These are phyloP conservation scores for Euplagia quadripunctaria DNA, from an alignment of 2,888 invertebrate species.

Conservation along the genomic window DNA sequence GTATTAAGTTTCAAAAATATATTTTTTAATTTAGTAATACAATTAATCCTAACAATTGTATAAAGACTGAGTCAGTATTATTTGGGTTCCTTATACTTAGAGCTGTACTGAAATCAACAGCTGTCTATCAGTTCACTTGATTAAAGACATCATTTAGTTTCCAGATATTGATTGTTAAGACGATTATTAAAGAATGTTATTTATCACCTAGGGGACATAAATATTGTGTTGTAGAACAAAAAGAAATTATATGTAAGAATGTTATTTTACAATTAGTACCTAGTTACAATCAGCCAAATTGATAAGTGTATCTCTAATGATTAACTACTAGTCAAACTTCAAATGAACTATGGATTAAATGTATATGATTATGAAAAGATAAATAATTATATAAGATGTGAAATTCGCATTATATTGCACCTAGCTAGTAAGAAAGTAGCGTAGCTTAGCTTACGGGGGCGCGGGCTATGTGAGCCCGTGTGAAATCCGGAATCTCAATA, in stretches of 20 bases:
- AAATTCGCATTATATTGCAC: slow-evolving; percentile 83
- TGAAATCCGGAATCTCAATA: background rate
- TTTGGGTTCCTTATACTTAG: slow-evolving; percentile 35
- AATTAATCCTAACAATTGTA: slow-evolving; percentile 52
- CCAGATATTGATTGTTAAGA: slow-evolving; percentile 7
- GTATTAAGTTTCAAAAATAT: slow-evolving; percentile 23
- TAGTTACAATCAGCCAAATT: slow-evolving; percentile 57
- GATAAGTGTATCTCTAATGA: slow-evolving; percentile 48
- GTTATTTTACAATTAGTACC: slow-evolving; percentile 49
- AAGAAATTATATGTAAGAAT: slow-evolving; percentile 26
- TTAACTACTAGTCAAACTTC: slow-evolving; percentile 58
- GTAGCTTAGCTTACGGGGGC: slow-evolving; percentile 70
- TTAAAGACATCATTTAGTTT: slow-evolving; percentile 36
- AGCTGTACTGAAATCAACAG: slow-evolving; percentile 31
- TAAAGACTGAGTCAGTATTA: slow-evolving; percentile 53
- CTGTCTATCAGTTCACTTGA: slow-evolving; percentile 35
- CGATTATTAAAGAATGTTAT: slow-evolving; percentile 2
- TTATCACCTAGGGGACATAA: slow-evolving; percentile 23
- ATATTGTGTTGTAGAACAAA: slow-evolving; percentile 20
- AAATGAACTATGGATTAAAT: slow-evolving; percentile 62
- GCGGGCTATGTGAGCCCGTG: slow-evolving; percentile 59
- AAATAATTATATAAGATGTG: slow-evolving; percentile 65
- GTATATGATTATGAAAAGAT: slow-evolving; percentile 63
- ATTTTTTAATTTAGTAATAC: slow-evolving; percentile 34
- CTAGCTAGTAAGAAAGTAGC: slow-evolving; percentile 79